These are phyloP conservation scores for Myiotriccus ornatus DNA, from an alignment of 2,797 vertebrate genomes.

Conservation along the genomic window DNA sequence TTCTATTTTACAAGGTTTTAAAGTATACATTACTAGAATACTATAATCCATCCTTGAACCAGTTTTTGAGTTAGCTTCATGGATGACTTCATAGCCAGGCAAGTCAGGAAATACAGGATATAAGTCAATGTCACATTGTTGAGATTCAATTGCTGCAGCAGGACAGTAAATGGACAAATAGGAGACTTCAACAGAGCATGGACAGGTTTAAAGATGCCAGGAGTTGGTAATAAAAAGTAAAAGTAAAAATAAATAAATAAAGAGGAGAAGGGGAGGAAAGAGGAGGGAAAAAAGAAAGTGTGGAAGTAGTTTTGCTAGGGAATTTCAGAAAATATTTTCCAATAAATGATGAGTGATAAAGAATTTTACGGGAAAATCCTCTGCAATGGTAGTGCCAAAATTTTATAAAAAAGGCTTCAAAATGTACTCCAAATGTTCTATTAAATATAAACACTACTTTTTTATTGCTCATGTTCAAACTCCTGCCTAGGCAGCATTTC, in stretches of 20 bases:
- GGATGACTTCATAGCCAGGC: background rate
- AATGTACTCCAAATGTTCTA: background rate
- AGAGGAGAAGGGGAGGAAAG: rapidly evolving
- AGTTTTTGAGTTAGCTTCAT: background rate
- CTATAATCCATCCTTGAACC: background rate
- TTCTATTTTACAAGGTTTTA: background rate
- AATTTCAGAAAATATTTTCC: background rate
- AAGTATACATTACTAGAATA: background rate
- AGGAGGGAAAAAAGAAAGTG: background rate
- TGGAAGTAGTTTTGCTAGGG: background rate
- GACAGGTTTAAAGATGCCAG: background rate
- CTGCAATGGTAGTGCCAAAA: background rate
- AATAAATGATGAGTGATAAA: background rate
- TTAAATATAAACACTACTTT: background rate
- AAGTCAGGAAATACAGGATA: background rate
- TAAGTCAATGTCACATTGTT: too few relatives aligned
- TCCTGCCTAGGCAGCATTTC: background rate
- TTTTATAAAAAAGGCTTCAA: background rate
- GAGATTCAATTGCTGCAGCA: background rate
- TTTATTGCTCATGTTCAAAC: background rate
- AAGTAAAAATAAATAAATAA: background rate
- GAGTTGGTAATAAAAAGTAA: background rate
- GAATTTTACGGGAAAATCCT: background rate
- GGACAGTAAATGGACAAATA: background rate
- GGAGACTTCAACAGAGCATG: background rate